Conservation (phyloP, 2,113 vertebrate genomes). For the Cryptotis parvus region DNA sequence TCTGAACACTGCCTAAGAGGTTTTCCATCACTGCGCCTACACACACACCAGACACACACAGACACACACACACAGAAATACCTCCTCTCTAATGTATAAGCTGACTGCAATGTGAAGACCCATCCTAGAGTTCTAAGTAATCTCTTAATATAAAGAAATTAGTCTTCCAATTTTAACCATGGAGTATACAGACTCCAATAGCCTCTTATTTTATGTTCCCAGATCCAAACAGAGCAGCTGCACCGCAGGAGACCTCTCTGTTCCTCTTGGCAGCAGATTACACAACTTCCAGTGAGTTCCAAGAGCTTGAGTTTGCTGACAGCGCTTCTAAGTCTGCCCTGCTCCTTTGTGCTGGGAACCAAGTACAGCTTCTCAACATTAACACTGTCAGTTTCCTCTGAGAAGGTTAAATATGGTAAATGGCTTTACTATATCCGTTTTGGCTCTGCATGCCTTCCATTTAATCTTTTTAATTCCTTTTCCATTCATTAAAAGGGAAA, state of each 20-base stretch:
- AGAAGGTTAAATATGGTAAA: constrained; percentile 57
- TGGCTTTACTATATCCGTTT: not conserved
- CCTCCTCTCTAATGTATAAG: not conserved
- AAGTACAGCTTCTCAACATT: not conserved
- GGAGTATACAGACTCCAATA: not conserved
- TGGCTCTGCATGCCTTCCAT: not conserved
- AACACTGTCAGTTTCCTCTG: not conserved
- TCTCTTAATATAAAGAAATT: not conserved
- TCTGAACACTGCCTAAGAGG: too few relatives aligned
- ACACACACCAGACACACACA: too few relatives aligned
- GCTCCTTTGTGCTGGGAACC: not conserved
- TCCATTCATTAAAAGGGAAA: constrained; percentile 48
- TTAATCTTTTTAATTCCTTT: constrained; percentile 58
- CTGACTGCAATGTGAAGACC: not conserved
- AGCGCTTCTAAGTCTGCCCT: not conserved
- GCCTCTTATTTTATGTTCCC: not conserved
- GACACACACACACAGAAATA: not conserved
- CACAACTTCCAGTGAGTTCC: not conserved
- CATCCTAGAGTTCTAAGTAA: not conserved
- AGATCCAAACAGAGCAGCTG: not conserved
- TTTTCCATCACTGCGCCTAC: too few relatives aligned
- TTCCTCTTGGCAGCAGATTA: not conserved
- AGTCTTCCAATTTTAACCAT: not conserved
- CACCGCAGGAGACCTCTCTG: not conserved
- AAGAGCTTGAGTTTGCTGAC: not conserved